Percentiles rank a stretch among this genome's conserved stretches.
Conservation (phyloP, 2,888 invertebrate genomes). For the Lasiommata megera region DNA sequence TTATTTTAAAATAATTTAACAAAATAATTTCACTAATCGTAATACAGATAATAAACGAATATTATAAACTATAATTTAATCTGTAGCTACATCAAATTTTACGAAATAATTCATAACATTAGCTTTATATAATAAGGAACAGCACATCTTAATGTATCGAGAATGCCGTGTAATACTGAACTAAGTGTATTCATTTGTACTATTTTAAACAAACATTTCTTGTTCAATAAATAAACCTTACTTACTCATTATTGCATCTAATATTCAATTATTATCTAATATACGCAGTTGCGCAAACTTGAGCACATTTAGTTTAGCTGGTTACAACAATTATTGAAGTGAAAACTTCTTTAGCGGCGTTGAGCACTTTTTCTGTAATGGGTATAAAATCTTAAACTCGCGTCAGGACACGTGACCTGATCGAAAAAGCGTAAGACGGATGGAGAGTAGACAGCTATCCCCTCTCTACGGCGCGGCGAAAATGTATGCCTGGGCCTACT, state of each 20-base stretch:
- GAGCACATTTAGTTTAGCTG: too few species aligned
- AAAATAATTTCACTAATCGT: constrained; percentile 16
- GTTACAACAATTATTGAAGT: too few species aligned
- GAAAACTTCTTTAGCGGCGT: too few species aligned
- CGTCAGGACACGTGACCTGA: too few species aligned
- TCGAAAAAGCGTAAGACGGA: too few species aligned
- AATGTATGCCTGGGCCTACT: too few species aligned
- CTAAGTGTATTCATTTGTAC: constrained; percentile 17
- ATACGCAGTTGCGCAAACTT: too few species aligned
- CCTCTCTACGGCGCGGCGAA: too few species aligned
- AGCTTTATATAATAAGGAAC: constrained; percentile 33
- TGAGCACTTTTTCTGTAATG: too few species aligned
- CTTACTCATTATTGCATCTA: too few species aligned
- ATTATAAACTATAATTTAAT: neutral
- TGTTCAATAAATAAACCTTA: neutral
- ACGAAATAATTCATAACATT: constrained; percentile 3
- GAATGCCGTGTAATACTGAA: constrained; percentile 50
- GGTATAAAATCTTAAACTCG: too few species aligned
- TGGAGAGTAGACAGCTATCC: too few species aligned
- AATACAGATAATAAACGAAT: constrained; percentile 14
- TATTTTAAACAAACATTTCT: neutral
- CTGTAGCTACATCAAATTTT: neutral
- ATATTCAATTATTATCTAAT: neutral
- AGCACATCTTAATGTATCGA: constrained; percentile 11
- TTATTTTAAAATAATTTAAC: constrained; percentile 18